Base-by-base conservation (phyloP, 2,888 invertebrate species). In the Chymomyza fuscimana region DNA sequence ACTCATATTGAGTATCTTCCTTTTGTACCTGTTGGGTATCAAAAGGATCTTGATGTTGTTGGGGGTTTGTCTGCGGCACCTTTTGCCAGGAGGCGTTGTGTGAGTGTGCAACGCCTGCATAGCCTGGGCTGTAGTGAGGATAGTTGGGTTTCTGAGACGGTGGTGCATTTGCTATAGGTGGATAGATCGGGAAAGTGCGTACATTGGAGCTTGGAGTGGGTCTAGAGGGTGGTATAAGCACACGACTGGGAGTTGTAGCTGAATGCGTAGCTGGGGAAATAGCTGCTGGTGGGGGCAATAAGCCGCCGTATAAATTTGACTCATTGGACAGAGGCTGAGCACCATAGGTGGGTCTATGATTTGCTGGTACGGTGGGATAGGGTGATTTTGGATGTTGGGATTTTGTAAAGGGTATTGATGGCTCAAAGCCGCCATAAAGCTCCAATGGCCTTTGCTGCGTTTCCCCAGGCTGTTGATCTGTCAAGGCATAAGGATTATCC, bases 111-210 rank as follows among this genome's bases (percentile, higher is more conserved):
- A 91, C 91, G 0, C 86, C 91, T 0, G 91, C 78, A 76, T 91
- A 91, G 3, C 90, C 74, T 0, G 87, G 85, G 79, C 90, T 91
- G 22, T 91, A 91, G 29, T 89, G 89, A 0, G 91, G 91, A 4
- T 84, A 67, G 22, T 59, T 76, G 4, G 79, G 71, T 63, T 76
- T 78, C 32, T 73, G 77, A 22, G 75, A 68, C 6, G 74, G 54
- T 5, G 84, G 84, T 1, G 75, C 75, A 76, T 89, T 87, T 5
- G 66, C 74, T 7, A 86, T 36, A 1, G 83, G 70, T 10, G 91
- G 89, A 69, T 89, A 89, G 5, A 85, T 81, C 22, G 80, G 82
- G 64, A 72, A 81, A 1, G 73, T 80, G 4, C 79, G 75, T 4
- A 89, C 72, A 54, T 74, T 81, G 2, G 78, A 71, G 29, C 67